Conservation (phyloP, 2,888 invertebrate genomes). For the Dexiosoma caninum region DNA sequence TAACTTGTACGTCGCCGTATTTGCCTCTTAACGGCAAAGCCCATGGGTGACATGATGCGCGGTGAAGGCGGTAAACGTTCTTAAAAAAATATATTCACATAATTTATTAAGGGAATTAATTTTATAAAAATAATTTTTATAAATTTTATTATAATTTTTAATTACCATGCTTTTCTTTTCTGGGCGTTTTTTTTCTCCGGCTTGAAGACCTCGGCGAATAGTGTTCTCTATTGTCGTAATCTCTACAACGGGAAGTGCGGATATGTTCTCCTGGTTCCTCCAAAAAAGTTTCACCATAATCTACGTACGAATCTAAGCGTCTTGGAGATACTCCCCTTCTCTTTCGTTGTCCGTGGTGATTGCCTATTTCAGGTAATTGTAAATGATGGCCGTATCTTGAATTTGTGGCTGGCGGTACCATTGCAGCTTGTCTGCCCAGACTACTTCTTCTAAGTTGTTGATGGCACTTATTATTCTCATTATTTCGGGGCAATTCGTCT, state of each 20-base stretch:
- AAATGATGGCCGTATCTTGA: slow-evolving; percentile 74
- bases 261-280: slow-evolving; percentile 65
- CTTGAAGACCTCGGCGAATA: slow-evolving; percentile 57
- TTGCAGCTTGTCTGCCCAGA: slow-evolving; percentile 67
- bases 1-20: slow-evolving; percentile 78
- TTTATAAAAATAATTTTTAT: too few relatives aligned
- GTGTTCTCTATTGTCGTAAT: slow-evolving; percentile 68
- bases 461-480: slow-evolving; percentile 59
- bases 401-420: slow-evolving; percentile 43
- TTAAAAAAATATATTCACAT: slow-evolving; percentile 13
- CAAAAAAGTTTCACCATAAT: slow-evolving; percentile 69
- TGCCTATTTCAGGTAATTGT: slow-evolving; percentile 72
- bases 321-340: slow-evolving; percentile 68
- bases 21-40: slow-evolving; percentile 82
- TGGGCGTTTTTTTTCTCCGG: slow-evolving; percentile 64
- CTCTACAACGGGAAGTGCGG: slow-evolving; percentile 54
- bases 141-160: not conserved
- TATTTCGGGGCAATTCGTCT: slow-evolving; percentile 43
- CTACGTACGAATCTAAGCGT: slow-evolving; percentile 71
- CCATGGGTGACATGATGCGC: slow-evolving; percentile 84
- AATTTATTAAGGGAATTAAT: too few relatives aligned
- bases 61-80: slow-evolving; percentile 79
- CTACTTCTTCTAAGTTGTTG: slow-evolving; percentile 63
- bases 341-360: slow-evolving; percentile 54
- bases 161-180: slow-evolving; percentile 66